A percentile compares a stretch with the other conserved stretches of the same genome.
Evolutionary conservation across 1,140 invertebrate genomes (phyloP).

Genomic region (Drosophila carrolli): DNA sequence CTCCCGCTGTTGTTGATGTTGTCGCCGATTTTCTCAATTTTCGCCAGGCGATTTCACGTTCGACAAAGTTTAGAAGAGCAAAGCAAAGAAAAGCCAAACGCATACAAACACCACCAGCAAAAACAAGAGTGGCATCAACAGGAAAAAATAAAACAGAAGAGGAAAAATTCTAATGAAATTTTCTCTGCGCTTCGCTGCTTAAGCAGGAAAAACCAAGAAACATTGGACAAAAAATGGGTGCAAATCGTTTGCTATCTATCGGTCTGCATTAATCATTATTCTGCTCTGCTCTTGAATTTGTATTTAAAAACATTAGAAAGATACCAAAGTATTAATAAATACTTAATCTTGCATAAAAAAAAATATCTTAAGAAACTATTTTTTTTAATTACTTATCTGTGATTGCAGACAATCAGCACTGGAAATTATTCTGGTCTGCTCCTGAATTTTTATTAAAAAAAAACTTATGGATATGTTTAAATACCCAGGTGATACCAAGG

Average conservation of each 20-base stretch:
- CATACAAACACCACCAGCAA: slow-evolving; percentile 20
- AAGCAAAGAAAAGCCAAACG: slow-evolving; percentile 70
- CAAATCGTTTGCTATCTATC: neutral
- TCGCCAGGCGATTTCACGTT: slow-evolving; percentile 80
- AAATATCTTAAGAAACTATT: no score
- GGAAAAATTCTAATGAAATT: slow-evolving; percentile 56
- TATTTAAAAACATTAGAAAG: no score
- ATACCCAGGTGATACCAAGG: no score
- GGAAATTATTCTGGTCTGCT: no score
- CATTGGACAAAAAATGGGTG: slow-evolving; percentile 5
- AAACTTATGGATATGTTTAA: no score
- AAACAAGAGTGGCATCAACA: slow-evolving; percentile 28
- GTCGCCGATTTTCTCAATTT: slow-evolving; percentile 71
- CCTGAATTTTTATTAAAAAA: no score
- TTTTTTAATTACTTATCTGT: no score
- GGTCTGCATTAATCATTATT: no score
- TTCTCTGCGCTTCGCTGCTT: slow-evolving; percentile 31
- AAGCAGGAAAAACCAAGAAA: slow-evolving; percentile 13
- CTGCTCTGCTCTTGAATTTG: no score
- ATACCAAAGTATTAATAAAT: no score
- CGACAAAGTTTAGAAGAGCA: slow-evolving; percentile 81
- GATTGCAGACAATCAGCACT: no score
- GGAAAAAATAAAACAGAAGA: slow-evolving; percentile 42
- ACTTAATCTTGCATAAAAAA: no score
- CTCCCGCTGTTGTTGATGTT: slow-evolving; percentile 16